Evolutionary conservation across 2,113 vertebrate genomes (phyloP).

Genomic region (Saguinus imperator): DNA sequence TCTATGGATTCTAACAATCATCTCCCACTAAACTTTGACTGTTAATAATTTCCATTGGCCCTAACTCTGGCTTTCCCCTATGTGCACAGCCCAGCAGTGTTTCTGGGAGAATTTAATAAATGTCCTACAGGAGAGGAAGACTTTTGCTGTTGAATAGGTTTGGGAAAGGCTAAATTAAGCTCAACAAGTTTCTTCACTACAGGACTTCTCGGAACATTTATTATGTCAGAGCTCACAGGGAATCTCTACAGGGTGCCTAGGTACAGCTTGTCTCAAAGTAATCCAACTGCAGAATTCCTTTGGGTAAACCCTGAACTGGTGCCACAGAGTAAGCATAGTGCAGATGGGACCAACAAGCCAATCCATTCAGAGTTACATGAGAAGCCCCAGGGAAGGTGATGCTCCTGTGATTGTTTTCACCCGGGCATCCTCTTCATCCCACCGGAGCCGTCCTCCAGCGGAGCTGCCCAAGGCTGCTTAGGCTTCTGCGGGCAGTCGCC

Average conservation of each 20-base stretch:
- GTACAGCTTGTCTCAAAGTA: not conserved
- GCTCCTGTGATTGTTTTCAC: accelerated
- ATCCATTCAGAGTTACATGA: accelerated
- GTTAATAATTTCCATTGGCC: accelerated
- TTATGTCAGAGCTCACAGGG: not conserved
- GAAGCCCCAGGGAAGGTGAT: accelerated
- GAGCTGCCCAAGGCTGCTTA: not conserved
- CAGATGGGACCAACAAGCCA: accelerated
- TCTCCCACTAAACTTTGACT: too few relatives aligned
- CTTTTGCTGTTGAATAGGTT: too few relatives aligned
- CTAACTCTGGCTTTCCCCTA: accelerated
- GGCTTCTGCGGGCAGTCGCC: accelerated
- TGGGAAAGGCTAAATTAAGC: not conserved
- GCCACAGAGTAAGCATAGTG: accelerated
- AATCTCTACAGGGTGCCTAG: accelerated
- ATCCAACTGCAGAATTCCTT: not conserved
- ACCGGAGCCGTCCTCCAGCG: not conserved
- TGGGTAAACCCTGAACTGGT: not conserved
- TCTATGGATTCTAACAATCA: not conserved
- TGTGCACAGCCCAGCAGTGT: accelerated
- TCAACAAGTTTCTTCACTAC: not conserved
- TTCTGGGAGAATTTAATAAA: not conserved
- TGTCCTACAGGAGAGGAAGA: not conserved
- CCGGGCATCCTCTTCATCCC: accelerated
- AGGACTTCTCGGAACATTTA: not conserved